Evolutionary conservation across 1,140 invertebrate genomes (phyloP).

Genomic region (Euglossa dilemma): DNA sequence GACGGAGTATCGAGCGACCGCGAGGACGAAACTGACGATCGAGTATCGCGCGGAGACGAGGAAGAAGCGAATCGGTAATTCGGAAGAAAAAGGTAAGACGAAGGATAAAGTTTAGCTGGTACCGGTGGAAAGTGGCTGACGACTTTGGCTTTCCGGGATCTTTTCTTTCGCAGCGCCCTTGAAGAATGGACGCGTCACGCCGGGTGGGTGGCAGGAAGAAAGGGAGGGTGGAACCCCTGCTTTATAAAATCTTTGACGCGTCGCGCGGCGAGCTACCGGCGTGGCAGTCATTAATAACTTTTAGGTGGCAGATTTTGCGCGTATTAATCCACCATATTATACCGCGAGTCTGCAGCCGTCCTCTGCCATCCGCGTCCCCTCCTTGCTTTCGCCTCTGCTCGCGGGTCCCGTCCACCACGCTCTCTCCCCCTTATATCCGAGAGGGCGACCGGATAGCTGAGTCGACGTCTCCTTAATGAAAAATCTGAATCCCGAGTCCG

Average conservation of each 20-base stretch:
- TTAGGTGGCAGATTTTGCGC: slow-evolving; percentile 82
- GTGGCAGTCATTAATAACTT: slow-evolving; percentile 82
- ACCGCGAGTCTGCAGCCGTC: slow-evolving; percentile 70
- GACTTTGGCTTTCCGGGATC: slow-evolving; percentile 53
- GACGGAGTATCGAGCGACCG: neutral
- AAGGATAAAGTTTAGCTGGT: neutral
- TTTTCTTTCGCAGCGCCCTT: slow-evolving; percentile 48
- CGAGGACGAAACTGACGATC: no score
- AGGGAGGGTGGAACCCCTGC: slow-evolving; percentile 65
- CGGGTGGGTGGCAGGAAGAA: slow-evolving; percentile 51
- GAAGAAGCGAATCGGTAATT: neutral
- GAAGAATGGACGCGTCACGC: slow-evolving; percentile 54
- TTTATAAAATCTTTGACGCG: slow-evolving; percentile 82
- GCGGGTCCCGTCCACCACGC: slow-evolving; percentile 41
- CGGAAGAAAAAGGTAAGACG: neutral
- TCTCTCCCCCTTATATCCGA: slow-evolving; percentile 46
- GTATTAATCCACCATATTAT: slow-evolving; percentile 82
- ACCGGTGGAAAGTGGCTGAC: slow-evolving; percentile 31
- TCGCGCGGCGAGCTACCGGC: slow-evolving; percentile 67
- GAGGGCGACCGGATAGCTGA: slow-evolving; percentile 78
- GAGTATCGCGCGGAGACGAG: no score
- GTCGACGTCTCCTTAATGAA: slow-evolving; percentile 83
- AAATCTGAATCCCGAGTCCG: slow-evolving; percentile 77
- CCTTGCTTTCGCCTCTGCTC: slow-evolving; percentile 55
- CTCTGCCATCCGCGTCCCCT: slow-evolving; percentile 60